A percentile compares a stretch with the other conserved stretches of the same genome.
Conservation (phyloP, 2,797 vertebrate genomes). For the Sparidentex hasta region DNA sequence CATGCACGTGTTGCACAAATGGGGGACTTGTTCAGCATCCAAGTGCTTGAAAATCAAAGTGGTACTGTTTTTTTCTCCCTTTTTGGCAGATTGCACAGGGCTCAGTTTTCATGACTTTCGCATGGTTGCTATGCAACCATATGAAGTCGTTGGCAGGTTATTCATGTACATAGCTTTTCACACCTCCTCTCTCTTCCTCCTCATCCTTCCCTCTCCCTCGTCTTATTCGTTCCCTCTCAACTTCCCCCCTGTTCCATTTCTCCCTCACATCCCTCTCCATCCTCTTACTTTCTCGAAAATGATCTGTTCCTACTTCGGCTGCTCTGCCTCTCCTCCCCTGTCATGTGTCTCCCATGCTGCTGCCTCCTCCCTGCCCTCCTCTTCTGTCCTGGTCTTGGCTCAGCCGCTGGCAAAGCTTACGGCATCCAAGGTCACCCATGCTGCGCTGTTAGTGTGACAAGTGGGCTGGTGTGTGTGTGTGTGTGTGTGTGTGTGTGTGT, state of each 20-base stretch:
- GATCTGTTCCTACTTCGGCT: neutral
- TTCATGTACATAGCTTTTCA: slow-evolving; percentile 39
- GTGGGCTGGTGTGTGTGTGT: slow-evolving; percentile 33
- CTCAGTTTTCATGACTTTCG: slow-evolving; percentile 45
- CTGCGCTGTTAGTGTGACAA: slow-evolving; percentile 31
- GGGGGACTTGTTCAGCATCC: slow-evolving; percentile 8
- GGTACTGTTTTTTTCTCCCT: slow-evolving; percentile 17
- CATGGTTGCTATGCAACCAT: slow-evolving; percentile 61
- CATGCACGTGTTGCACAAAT: neutral
- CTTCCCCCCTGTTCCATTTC: neutral
- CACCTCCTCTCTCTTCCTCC: slow-evolving; percentile 17
- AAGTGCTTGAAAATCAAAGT: slow-evolving; percentile 33
- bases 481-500: neutral
- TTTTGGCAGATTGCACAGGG: slow-evolving; percentile 43
- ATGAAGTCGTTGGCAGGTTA: slow-evolving; percentile 30
- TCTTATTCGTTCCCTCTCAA: neutral
- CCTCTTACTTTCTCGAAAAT: neutral
- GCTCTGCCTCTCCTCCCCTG: neutral
- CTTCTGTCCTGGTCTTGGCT: slow-evolving; percentile 27
- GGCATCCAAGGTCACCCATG: slow-evolving; percentile 52
- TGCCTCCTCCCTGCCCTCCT: neutral
- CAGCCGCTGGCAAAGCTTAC: slow-evolving; percentile 44
- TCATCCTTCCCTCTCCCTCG: neutral
- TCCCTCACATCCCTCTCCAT: neutral
- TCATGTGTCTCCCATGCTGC: neutral